Evolutionary conservation across 2,797 vertebrate species (phyloP), one percentile per base, ranked within the genome.

Genomic region (Scyliorhinus canicula): DNA sequence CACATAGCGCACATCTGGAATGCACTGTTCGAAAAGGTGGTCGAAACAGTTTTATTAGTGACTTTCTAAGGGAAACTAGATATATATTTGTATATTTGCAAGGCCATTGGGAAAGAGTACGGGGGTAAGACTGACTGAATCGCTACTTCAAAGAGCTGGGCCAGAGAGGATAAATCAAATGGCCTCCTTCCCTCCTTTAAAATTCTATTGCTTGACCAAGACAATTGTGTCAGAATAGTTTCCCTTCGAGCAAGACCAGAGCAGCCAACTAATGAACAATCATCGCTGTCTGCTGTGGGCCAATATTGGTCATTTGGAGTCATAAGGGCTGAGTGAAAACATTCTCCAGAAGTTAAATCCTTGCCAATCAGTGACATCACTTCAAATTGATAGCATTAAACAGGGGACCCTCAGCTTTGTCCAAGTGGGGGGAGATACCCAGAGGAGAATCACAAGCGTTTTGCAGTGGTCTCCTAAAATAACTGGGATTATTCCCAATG

Each of bases 401-500:
- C 55, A n/a, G 86, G 14, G 60, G 86, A n/a, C 86, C n/a, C 6
- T 60, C 31, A 90, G 86, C 86, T n/a, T 19, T 57, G 14, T 3
- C 5, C 57, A 57, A 60, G 3, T 60, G 86, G 86, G n/a, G 52
- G 31, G 19, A 40, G 40, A 82, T 82, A 44, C 14, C 77, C 77
- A 47, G 35, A 55, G n/a, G 12, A 60, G 35, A 60, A 60, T 90
- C 86, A 90, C 1, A 1, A 7, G 31, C 6, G 57, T 31, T 90
- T 55, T 90, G 21, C 14, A 21, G 0, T 40, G 86, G 28, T 40
- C 60, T 90, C 16, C 55, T 60, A 21, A 35, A 14, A 88, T 55
- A 57, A 88, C 86, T 57, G 12, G 86, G n/a, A 60, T 90, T 90
- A n/a, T 57, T 90, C 31, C n/a, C 86, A 60, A 60, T 90, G 35